A percentile compares a stretch with the other conserved stretches of the same genome.
Evolutionary conservation across 2,888 invertebrate species (phyloP).

Genomic region (Tipula helvola): DNA sequence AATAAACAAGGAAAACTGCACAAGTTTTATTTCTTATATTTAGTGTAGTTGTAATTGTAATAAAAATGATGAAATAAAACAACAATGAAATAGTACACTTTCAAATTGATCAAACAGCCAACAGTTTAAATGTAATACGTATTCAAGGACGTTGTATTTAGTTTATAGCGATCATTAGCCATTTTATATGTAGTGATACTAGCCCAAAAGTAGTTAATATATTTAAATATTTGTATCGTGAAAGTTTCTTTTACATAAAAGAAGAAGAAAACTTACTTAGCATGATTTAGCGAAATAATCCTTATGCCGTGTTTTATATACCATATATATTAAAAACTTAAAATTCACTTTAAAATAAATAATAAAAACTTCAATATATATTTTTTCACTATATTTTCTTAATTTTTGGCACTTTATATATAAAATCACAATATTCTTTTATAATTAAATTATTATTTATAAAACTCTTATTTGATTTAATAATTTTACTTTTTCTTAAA

Average conservation of each 20-base stretch:
- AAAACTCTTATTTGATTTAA: neutral
- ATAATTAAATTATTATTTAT: neutral
- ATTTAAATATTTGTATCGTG: neutral
- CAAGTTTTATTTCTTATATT: neutral
- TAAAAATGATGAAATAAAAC: neutral
- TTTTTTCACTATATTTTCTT: neutral
- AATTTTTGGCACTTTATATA: neutral
- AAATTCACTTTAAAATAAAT: neutral
- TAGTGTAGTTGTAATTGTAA: neutral
- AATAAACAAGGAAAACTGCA: neutral
- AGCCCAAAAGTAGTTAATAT: neutral
- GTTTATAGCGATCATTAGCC: neutral
- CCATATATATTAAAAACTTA: neutral
- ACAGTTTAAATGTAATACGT: neutral
- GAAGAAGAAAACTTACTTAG: neutral
- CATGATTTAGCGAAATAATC: neutral
- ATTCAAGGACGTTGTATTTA: neutral
- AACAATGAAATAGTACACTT: conserved; percentile 4
- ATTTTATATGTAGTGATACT: neutral
- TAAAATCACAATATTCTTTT: neutral
- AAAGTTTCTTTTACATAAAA: neutral
- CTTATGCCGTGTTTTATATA: neutral
- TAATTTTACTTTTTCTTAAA: neutral
- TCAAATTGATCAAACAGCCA: neutral
- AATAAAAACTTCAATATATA: neutral